These are phyloP conservation scores for Caradrina kadenii DNA, from an alignment of 2,888 invertebrate species.

Conservation along the genomic window DNA sequence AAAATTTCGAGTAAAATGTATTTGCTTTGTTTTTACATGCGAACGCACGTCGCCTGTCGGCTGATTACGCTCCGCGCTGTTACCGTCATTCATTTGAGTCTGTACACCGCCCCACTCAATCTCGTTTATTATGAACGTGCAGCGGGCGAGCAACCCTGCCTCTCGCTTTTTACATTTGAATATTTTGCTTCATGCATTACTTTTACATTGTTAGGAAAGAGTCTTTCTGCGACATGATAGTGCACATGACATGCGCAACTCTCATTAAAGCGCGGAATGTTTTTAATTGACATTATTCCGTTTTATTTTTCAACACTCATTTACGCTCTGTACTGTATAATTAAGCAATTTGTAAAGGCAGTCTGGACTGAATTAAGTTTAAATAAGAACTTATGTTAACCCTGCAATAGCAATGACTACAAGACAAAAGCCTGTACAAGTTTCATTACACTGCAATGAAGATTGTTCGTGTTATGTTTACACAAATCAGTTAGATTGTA, in stretches of 20 bases:
- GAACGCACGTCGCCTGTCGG: slow-evolving; percentile 82
- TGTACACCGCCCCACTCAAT: slow-evolving; percentile 86
- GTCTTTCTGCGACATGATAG: slow-evolving; percentile 68
- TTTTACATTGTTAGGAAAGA: slow-evolving; percentile 79
- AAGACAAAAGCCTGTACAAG: slow-evolving; percentile 24
- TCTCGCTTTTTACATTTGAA: slow-evolving; percentile 84
- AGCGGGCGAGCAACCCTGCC: slow-evolving; percentile 75
- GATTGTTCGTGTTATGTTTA: slow-evolving; percentile 10
- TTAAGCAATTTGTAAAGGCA: slow-evolving; percentile 39
- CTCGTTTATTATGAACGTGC: slow-evolving; percentile 88
- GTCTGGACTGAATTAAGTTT: slow-evolving; percentile 27
- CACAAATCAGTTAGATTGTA: slow-evolving; percentile 25
- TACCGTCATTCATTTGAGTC: slow-evolving; percentile 88
- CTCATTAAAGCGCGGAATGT: slow-evolving; percentile 59
- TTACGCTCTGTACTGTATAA: slow-evolving; percentile 29
- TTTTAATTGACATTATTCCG: slow-evolving; percentile 63
- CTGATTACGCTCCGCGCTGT: slow-evolving; percentile 85
- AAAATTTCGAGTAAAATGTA: slow-evolving; percentile 75
- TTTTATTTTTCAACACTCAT: slow-evolving; percentile 52
- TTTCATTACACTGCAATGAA: slow-evolving; percentile 25
- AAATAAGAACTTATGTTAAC: slow-evolving; percentile 35
- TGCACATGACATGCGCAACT: slow-evolving; percentile 62
- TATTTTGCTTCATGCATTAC: slow-evolving; percentile 81
- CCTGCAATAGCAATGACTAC: slow-evolving; percentile 18
- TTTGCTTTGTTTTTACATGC: slow-evolving; percentile 84